Conservation (phyloP, 2,888 invertebrate species). For the Coelopa pilipes region DNA sequence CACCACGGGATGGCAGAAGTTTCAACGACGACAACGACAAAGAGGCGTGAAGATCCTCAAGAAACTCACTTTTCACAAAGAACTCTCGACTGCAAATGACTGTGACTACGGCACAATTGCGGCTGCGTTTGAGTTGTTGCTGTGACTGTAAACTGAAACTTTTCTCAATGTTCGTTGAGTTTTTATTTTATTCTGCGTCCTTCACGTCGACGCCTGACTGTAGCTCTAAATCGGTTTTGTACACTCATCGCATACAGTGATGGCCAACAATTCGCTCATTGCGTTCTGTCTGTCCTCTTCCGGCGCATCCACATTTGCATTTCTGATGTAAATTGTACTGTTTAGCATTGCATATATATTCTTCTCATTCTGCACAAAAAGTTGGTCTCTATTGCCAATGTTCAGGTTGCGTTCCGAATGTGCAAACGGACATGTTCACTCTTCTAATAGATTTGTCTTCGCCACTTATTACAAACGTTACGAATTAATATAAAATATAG, state of each 20-base stretch:
- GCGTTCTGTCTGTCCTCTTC: conserved; percentile 1
- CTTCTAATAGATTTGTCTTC: too few relatives aligned
- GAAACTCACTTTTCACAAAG: conserved; percentile 46
- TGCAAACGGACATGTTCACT: too few relatives aligned
- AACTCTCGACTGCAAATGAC: conserved; percentile 47
- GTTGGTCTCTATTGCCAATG: too few relatives aligned
- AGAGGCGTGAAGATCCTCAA: neutral
- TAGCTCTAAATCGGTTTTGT: conserved; percentile 27
- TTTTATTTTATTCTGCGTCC: conserved; percentile 17
- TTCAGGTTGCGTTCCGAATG: too few relatives aligned
- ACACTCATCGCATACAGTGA: conserved; percentile 18
- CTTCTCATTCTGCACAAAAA: conserved; percentile 13
- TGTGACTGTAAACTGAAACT: conserved; percentile 3
- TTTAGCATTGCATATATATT: neutral
- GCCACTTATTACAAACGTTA: too few relatives aligned
- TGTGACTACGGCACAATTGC: conserved; percentile 39
- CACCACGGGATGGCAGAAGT: conserved; percentile 47
- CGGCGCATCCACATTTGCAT: neutral
- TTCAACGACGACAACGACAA: conserved; percentile 17
- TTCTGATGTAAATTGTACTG: neutral
- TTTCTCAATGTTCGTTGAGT: conserved; percentile 25
- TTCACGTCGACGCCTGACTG: conserved; percentile 10
- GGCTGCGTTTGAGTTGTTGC: conserved; percentile 5
- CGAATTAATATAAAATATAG: too few relatives aligned
- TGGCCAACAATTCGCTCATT: too few relatives aligned